These are phyloP conservation scores for Xenopus laevis DNA, from an alignment of 2,113 vertebrate genomes.

Conservation along the genomic window DNA sequence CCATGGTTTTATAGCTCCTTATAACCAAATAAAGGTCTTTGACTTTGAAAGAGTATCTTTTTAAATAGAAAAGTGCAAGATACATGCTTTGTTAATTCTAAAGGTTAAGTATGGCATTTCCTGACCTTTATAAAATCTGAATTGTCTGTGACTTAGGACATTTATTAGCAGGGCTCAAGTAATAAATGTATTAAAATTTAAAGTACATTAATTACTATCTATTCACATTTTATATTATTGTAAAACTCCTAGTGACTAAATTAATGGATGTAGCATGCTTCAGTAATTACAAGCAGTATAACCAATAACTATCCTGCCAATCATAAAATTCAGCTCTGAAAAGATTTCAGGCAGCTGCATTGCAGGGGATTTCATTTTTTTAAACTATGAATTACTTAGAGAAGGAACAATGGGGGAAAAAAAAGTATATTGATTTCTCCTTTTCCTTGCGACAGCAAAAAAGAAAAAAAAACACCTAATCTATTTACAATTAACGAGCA, in stretches of 20 bases:
- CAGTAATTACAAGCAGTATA: constrained; percentile 29
- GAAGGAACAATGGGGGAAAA: neutral
- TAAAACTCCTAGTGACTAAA: constrained; percentile 43
- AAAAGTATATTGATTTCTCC: constrained; percentile 38
- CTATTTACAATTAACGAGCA: constrained; percentile 44
- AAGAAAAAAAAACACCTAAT: constrained; percentile 30
- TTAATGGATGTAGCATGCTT: constrained; percentile 40
- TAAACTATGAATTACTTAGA: constrained; percentile 21
- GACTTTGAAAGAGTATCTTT: constrained; percentile 37
- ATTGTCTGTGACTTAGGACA: constrained; percentile 37
- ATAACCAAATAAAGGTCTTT: constrained; percentile 27
- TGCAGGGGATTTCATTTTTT: constrained; percentile 14
- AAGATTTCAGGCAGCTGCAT: constrained; percentile 1
- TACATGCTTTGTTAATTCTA: constrained; percentile 43
- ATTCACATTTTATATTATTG: constrained; percentile 45
- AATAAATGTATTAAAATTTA: constrained; percentile 44
- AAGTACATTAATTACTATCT: constrained; percentile 44
- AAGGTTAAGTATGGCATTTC: constrained; percentile 43
- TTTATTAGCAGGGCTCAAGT: constrained; percentile 38
- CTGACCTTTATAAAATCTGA: constrained; percentile 39
- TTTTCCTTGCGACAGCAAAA: constrained; percentile 26
- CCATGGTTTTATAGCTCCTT: constrained; percentile 19
- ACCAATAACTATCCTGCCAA: constrained; percentile 40
- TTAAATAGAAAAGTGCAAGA: constrained; percentile 23
- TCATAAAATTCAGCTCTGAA: constrained; percentile 12